Evolutionary conservation across 2,797 vertebrate genomes (phyloP).

Genomic region (Caiman crocodilus): DNA sequence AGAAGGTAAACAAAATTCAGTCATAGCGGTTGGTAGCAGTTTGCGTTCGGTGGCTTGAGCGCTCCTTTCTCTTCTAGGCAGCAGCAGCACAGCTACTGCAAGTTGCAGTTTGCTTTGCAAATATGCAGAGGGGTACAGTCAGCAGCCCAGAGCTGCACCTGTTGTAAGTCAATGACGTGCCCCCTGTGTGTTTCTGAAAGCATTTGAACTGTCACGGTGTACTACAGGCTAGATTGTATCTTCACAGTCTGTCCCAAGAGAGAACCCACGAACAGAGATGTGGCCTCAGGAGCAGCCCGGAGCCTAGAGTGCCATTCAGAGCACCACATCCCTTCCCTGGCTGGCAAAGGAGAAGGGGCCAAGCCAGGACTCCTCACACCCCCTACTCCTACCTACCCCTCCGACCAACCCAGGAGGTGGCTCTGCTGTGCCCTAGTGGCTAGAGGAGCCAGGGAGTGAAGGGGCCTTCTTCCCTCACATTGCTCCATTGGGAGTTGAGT

Average conservation of each 20-base stretch:
- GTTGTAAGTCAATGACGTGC: not conserved
- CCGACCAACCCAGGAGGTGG: not conserved
- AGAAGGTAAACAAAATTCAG: conserved; percentile 88
- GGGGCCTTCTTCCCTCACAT: not conserved
- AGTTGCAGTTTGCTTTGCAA: not conserved
- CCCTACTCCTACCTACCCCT: not conserved
- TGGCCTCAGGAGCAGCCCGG: not conserved
- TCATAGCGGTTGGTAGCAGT: not conserved
- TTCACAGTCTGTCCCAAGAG: conserved; percentile 15
- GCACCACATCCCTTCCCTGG: not conserved
- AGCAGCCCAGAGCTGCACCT: not conserved
- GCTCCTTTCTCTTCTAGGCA: not conserved
- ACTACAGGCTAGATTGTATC: not conserved
- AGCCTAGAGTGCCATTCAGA: not conserved
- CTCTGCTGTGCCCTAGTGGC: not conserved
- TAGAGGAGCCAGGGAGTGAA: not conserved
- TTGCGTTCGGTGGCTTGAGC: not conserved
- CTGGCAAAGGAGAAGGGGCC: not conserved
- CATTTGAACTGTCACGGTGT: not conserved
- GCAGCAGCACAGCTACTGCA: not conserved
- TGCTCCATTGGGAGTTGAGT: rapidly evolving
- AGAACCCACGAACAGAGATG: not conserved
- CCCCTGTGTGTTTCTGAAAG: not conserved
- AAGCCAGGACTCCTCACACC: not conserved
- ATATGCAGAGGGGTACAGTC: conserved; percentile 9